Evolutionary conservation across 2,797 vertebrate genomes (phyloP).

Genomic region (Typhlichthys subterraneus): DNA sequence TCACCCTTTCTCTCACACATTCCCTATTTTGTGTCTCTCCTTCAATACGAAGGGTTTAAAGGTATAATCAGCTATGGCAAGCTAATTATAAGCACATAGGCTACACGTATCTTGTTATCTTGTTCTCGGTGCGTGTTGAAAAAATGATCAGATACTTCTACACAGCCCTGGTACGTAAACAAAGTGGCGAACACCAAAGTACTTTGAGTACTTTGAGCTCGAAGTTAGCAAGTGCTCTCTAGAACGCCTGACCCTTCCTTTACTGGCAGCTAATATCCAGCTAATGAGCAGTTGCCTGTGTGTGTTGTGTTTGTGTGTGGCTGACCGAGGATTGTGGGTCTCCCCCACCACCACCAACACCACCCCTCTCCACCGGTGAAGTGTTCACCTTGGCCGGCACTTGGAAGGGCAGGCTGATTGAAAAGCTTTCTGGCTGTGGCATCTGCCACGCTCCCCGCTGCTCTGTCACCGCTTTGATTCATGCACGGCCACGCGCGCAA

Average conservation of each 20-base stretch:
- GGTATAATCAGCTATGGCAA: too few species aligned
- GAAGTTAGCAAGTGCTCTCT: neutral
- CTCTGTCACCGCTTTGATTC: slow-evolving; percentile 83
- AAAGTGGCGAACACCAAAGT: too few species aligned
- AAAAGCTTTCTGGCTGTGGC: slow-evolving; percentile 83
- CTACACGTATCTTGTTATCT: too few species aligned
- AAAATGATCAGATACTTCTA: too few species aligned
- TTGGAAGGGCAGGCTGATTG: slow-evolving; percentile 85
- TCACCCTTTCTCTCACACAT: slow-evolving; percentile 29
- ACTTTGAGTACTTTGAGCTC: too few species aligned
- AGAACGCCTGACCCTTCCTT: neutral
- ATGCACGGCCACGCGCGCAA: slow-evolving; percentile 65
- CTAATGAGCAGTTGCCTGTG: slow-evolving; percentile 59
- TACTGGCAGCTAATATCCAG: slow-evolving; percentile 34
- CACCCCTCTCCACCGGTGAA: slow-evolving; percentile 46
- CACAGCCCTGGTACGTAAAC: too few species aligned
- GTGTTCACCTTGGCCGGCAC: slow-evolving; percentile 79
- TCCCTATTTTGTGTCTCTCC: slow-evolving; percentile 11
- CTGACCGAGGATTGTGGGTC: slow-evolving; percentile 48
- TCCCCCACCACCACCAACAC: slow-evolving; percentile 25
- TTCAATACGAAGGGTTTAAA: slow-evolving; percentile 47
- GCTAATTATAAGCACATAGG: too few species aligned
- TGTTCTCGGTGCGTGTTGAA: too few species aligned
- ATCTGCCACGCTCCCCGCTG: slow-evolving; percentile 82
- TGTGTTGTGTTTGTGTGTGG: neutral